Conservation (phyloP, 1,140 invertebrate genomes). For the Cylas formicarius region DNA sequence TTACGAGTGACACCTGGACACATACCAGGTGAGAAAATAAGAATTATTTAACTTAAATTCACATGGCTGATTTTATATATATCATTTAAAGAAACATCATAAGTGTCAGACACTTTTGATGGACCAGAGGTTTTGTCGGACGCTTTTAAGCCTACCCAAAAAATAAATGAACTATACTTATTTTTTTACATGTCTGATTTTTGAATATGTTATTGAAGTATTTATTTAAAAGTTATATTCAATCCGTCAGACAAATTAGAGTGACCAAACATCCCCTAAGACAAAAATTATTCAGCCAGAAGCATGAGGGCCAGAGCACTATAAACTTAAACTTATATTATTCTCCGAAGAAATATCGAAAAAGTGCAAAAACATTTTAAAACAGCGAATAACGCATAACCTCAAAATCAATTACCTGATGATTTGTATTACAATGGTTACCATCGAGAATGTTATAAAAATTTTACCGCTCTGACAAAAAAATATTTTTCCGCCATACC, state of each 20-base stretch:
- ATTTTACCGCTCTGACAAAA: constrained; percentile 14
- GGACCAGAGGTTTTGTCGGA: constrained; percentile 5
- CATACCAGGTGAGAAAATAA: constrained; percentile 2
- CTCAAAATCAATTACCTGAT: too few species aligned
- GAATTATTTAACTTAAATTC: background rate
- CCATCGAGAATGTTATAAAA: constrained; percentile 15
- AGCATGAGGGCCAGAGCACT: constrained; percentile 9
- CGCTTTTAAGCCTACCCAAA: constrained; percentile 7
- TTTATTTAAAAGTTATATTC: constrained; percentile 4
- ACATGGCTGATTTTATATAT: constrained; percentile 6
- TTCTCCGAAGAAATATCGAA: too few species aligned
- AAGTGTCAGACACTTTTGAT: constrained; percentile 8
- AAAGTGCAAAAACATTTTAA: too few species aligned
- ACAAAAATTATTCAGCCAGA: constrained; percentile 4
- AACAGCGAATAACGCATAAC: too few species aligned
- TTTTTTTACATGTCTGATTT: constrained; percentile 12
- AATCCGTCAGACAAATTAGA: constrained; percentile 6
- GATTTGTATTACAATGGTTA: constrained; percentile 10
- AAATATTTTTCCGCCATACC: constrained; percentile 12
- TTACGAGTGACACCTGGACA: constrained; percentile 2
- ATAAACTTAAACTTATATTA: too few species aligned
- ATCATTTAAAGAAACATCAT: constrained; percentile 4
- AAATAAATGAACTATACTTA: constrained; percentile 2
- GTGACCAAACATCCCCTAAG: constrained; percentile 9
- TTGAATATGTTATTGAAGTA: constrained; percentile 8